phyloP scores from a whole-genome alignment of 2,888 invertebrate species.

The Ichneumoninae sp. region DNA sequence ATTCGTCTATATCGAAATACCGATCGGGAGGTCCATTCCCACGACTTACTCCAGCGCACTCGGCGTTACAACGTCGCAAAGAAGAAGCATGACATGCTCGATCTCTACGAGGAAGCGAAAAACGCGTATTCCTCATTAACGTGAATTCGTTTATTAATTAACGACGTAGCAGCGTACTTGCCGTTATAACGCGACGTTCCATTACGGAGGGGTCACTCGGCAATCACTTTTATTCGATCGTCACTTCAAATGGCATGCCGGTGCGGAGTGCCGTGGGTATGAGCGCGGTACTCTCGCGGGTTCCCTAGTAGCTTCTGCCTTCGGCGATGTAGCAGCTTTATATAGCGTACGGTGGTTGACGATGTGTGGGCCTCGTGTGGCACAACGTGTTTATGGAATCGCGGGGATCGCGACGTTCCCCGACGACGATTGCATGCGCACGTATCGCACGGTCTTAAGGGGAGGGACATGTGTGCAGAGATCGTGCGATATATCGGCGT shows the following conservation, averaged over 20 bases:
- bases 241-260: constrained; percentile 52
- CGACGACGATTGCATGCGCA: not conserved
- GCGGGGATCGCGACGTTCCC: constrained; percentile 50
- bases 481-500: constrained; percentile 30
- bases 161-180: constrained; percentile 67
- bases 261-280: constrained; percentile 10
- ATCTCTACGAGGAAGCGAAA: not conserved
- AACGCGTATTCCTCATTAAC: not conserved
- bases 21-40: too few relatives aligned
- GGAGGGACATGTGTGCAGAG: constrained; percentile 31
- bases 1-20: too few relatives aligned
- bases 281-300: constrained; percentile 59
- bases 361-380: constrained; percentile 30
- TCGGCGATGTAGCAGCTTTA: constrained; percentile 57
- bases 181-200: constrained; percentile 64
- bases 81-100: not conserved
- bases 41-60: not conserved
- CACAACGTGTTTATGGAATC: constrained; percentile 63
- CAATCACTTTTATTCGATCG: constrained; percentile 48
- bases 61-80: constrained; percentile 22
- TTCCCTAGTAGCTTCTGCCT: constrained; percentile 59
- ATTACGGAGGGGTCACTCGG: constrained; percentile 48
- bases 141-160: constrained; percentile 2
- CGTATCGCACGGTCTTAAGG: not conserved
- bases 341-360: constrained; percentile 57